Conservation (phyloP, 2,888 invertebrate genomes). For the Bellardia bayeri region DNA sequence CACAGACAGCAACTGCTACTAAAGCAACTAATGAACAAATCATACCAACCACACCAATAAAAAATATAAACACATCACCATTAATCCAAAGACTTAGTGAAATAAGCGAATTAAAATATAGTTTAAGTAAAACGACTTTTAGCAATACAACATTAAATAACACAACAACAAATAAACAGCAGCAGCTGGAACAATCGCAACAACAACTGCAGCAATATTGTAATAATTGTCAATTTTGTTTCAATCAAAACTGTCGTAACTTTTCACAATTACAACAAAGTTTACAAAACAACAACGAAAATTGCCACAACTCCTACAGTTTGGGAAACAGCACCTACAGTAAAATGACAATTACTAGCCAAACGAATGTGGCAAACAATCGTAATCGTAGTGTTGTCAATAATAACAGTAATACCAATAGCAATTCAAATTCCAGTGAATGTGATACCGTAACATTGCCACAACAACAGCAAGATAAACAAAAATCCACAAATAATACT, state of each 20-base stretch:
- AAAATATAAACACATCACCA: constrained; percentile 72
- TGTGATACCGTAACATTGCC: constrained; percentile 48
- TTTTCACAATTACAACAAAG: constrained; percentile 80
- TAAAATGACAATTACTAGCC: constrained; percentile 76
- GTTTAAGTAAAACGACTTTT: constrained; percentile 71
- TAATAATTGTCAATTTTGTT: constrained; percentile 72
- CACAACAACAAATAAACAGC: constrained; percentile 49
- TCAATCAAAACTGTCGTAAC: constrained; percentile 79
- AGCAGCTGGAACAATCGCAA: constrained; percentile 43
- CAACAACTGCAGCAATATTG: constrained; percentile 62
- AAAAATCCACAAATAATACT: constrained; percentile 1
- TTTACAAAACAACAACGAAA: constrained; percentile 75
- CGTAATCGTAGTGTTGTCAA: constrained; percentile 66
- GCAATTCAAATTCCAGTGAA: constrained; percentile 51
- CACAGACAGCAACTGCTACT: constrained; percentile 32
- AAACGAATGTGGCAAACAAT: constrained; percentile 72
- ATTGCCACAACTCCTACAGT: constrained; percentile 51
- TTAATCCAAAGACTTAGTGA: constrained; percentile 82
- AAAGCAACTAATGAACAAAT: constrained; percentile 56
- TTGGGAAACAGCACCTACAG: constrained; percentile 59
- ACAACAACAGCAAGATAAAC: constrained; percentile 55
- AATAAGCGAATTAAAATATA: constrained; percentile 75
- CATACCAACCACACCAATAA: constrained; percentile 52
- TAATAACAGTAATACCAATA: constrained; percentile 76
- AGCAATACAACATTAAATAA: constrained; percentile 56